Evolutionary conservation across 92 coral and sea anemone species (phyloP).

Genomic region (Zoanthus solanderi): DNA sequence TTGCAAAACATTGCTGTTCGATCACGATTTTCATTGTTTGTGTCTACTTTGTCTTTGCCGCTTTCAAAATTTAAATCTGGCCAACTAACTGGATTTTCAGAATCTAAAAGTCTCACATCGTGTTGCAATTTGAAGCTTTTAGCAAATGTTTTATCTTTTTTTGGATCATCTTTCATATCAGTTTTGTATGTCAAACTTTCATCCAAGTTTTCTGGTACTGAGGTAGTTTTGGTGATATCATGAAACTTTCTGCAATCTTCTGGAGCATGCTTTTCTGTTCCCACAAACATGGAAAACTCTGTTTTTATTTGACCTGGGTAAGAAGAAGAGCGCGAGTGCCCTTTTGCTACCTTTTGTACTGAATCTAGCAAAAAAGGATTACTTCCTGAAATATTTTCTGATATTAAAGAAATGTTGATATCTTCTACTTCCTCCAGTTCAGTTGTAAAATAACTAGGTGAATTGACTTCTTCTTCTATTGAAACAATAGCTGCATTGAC

Average conservation of each 20-base stretch:
- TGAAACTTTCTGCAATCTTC: slow-evolving; percentile 28
- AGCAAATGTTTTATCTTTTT: slow-evolving; percentile 18
- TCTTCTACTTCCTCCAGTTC: slow-evolving; percentile 13
- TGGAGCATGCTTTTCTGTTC: not conserved
- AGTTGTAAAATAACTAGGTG: not conserved
- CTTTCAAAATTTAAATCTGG: slow-evolving; percentile 5
- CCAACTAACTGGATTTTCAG: not conserved
- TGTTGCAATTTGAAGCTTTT: slow-evolving; percentile 30
- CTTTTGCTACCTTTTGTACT: slow-evolving; percentile 8
- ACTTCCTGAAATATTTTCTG: slow-evolving; percentile 53
- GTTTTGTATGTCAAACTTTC: not conserved
- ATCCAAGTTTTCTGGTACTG: slow-evolving; percentile 59
- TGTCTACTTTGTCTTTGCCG: not conserved
- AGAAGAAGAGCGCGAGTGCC: slow-evolving; percentile 67
- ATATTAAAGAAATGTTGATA: not conserved
- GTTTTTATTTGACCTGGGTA: slow-evolving; percentile 66
- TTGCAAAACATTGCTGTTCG: not conserved
- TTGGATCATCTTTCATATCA: not conserved
- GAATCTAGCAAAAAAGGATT: slow-evolving; percentile 50
- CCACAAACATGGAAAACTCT: not conserved
- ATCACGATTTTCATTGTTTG: not conserved
- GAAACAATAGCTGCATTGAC: slow-evolving; percentile 81
- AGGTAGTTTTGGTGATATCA: slow-evolving; percentile 51
- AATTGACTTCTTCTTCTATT: slow-evolving; percentile 76
- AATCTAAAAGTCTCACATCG: not conserved